phyloP scores from a whole-genome alignment of 2,113 vertebrate species.

The Xiphorhynchus elegans region DNA sequence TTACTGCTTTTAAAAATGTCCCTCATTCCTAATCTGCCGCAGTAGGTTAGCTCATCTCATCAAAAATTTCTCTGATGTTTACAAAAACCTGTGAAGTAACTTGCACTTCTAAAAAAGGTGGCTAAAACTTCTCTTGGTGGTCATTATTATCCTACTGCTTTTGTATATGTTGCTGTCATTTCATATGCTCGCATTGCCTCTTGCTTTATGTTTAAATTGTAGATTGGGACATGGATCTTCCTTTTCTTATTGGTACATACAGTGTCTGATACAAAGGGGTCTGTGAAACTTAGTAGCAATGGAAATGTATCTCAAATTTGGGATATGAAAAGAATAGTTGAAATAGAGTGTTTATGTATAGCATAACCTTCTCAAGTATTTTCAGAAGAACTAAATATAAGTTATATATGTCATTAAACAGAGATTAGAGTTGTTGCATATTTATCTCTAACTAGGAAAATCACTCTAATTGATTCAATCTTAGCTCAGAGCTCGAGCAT shows the following conservation, averaged over 20 bases:
- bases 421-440: background rate
- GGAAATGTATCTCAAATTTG: background rate
- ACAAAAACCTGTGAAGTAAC: background rate
- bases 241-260: fast-evolving
- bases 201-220: background rate
- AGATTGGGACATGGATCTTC: background rate
- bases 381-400: slow-evolving; percentile 8
- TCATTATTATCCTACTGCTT: background rate
- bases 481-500: background rate
- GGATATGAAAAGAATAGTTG: background rate
- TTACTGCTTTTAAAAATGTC: background rate
- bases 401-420: background rate
- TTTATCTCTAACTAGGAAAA: background rate
- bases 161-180: background rate
- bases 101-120: background rate
- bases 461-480: background rate
- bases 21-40: background rate
- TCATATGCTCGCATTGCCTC: background rate
- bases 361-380: background rate
- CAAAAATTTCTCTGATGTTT: background rate
- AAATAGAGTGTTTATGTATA: background rate
- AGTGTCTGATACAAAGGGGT: background rate
- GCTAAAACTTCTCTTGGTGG: background rate
- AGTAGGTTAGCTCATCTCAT: background rate
- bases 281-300: background rate